Base-by-base conservation (phyloP, 2,888 invertebrate species). In the Corythucha ciliata region DNA sequence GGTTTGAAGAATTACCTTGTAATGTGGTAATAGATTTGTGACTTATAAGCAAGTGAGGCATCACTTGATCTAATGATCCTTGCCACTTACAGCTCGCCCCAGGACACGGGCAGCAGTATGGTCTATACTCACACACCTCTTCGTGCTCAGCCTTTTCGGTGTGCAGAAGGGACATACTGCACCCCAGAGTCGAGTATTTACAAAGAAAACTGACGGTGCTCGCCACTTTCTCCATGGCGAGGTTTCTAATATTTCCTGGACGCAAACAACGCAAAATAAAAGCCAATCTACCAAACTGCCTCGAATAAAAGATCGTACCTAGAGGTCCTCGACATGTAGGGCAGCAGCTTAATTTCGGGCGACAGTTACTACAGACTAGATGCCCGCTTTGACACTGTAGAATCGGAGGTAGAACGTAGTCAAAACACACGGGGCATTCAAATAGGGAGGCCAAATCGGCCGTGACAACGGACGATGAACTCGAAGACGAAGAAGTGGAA, bases 31-130 rank as follows among this genome's bases (percentile, higher is more conserved):
- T 97, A 65, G 93, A 93, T 72, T 97, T 97, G 70, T 97, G 94
- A 48, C 86, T 85, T 78, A 85, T 91, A 79, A 94, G 88, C 49
- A 98, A 77, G 72, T 98, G 98, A 22, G 88, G 87, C 97, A 99
- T 98, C 40, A 98, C 98, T 74, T 94, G 88, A 67, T 96, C 94
- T 27, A 98, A 73, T 34, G 91, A 86, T 27, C 98, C 98, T 68
- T 94, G 93, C 98, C 98, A 98, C 67, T 97, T 96, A 72, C 98
- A 98, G 1, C 93, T 92, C 25, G 96, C 93, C 34, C 97, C 97
- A n/a, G 98, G 98, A 67, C 98, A 98, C 24, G 98, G 98, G 69
- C 98, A 98, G 58, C 88, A 83, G 69, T 98, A 99, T 1, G 98
- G 98, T 68, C 97, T 82, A 74, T 83, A 96, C 73, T 98, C 97